These are phyloP conservation scores for Ophioninae sp. DNA, from an alignment of 2,888 invertebrate genomes.

Conservation along the genomic window DNA sequence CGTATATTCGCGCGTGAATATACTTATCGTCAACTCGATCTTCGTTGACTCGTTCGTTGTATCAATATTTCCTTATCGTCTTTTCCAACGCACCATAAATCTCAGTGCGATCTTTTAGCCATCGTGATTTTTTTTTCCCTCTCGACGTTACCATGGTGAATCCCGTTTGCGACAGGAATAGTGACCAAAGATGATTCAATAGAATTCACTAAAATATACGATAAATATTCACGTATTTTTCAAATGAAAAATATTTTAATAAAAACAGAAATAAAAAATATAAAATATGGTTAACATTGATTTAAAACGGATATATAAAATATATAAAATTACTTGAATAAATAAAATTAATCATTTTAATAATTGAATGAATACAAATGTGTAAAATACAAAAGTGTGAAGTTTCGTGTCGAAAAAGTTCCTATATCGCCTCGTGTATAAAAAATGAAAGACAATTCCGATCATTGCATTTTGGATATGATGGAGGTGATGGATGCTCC, in stretches of 20 bases:
- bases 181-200: background rate
- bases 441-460: conserved; percentile 60
- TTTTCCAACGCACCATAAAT: background rate
- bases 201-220: background rate
- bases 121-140: background rate
- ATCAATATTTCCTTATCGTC: background rate
- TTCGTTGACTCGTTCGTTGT: background rate
- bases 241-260: too few species aligned
- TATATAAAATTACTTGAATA: too few species aligned
- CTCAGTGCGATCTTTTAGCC: background rate
- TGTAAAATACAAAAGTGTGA: conserved; percentile 6
- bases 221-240: background rate
- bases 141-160: background rate
- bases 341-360: too few species aligned
- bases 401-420: conserved; percentile 21
- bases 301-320: too few species aligned
- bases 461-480: conserved; percentile 68
- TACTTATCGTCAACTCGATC: too few species aligned
- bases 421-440: background rate
- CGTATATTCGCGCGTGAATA: too few species aligned
- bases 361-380: background rate
- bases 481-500: conserved; percentile 58
- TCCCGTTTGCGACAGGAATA: background rate
- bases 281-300: too few species aligned
- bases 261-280: too few species aligned